Evolutionary conservation across 2,888 invertebrate genomes (phyloP).

Genomic region (Abscondita cerata): DNA sequence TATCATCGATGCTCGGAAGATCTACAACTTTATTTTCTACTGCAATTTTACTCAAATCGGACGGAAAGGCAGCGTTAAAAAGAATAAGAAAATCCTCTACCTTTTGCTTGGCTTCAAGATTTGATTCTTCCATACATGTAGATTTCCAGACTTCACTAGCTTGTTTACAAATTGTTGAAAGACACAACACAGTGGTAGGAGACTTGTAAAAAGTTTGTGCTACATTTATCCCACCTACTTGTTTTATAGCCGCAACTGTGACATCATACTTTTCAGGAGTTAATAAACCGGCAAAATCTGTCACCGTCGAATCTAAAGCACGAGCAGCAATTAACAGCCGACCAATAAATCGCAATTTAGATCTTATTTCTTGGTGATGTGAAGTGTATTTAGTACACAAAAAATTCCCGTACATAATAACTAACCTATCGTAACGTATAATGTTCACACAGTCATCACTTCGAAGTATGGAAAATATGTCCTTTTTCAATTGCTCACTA

Average conservation of each 20-base stretch:
- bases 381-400: background rate
- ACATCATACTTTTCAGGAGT: conserved; percentile 3
- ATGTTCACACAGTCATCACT: background rate
- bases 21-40: background rate
- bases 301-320: background rate
- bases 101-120: background rate
- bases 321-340: background rate
- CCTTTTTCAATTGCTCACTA: background rate
- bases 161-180: background rate
- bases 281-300: background rate
- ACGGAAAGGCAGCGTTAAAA: background rate
- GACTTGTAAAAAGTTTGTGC: background rate
- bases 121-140: background rate
- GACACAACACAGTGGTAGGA: background rate
- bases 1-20: background rate
- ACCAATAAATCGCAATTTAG: background rate
- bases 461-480: background rate
- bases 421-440: background rate
- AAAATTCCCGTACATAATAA: background rate
- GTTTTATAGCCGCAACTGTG: background rate
- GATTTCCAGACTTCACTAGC: background rate
- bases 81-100: background rate
- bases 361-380: background rate
- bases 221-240: background rate
- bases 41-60: too few relatives aligned